A percentile compares a stretch with the other conserved stretches of the same genome.
These are phyloP conservation scores for Panthera uncia DNA, from an alignment of 2,113 vertebrate genomes.

Conservation along the genomic window DNA sequence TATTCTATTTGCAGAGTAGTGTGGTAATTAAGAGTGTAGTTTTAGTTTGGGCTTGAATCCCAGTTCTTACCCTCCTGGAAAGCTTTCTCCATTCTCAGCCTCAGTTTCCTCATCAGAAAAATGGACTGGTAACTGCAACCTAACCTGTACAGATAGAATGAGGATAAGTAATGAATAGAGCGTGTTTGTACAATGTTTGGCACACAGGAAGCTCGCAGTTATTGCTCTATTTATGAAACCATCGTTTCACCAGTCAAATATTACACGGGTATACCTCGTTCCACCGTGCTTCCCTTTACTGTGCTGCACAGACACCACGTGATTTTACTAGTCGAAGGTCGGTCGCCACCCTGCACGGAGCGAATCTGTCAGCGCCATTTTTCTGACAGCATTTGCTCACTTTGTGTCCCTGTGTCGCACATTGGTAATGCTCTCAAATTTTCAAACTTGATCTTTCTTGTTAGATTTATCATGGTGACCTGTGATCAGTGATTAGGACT, in stretches of 20 bases:
- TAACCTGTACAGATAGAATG: not conserved
- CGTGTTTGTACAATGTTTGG: not conserved
- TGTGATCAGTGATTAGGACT: not conserved
- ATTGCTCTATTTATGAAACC: not conserved
- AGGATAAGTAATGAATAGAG: not conserved
- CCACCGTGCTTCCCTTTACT: not conserved
- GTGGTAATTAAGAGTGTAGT: not conserved
- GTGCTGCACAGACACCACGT: not conserved
- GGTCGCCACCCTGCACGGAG: not conserved
- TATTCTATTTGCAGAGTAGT: not conserved
- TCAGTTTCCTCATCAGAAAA: conserved; percentile 14
- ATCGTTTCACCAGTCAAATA: not conserved
- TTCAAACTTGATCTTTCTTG: not conserved
- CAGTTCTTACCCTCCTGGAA: not conserved
- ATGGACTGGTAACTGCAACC: not conserved
- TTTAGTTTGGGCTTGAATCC: not conserved
- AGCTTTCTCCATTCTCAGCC: not conserved
- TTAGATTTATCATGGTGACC: not conserved
- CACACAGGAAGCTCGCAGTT: not conserved
- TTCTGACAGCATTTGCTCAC: not conserved
- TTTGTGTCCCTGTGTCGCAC: not conserved
- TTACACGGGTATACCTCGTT: not conserved
- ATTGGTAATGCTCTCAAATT: not conserved
- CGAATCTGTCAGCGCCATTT: not conserved
- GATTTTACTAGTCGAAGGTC: not conserved